Base-by-base conservation (phyloP, 2,797 vertebrate genomes). In the Gadopsis bispinosus region DNA sequence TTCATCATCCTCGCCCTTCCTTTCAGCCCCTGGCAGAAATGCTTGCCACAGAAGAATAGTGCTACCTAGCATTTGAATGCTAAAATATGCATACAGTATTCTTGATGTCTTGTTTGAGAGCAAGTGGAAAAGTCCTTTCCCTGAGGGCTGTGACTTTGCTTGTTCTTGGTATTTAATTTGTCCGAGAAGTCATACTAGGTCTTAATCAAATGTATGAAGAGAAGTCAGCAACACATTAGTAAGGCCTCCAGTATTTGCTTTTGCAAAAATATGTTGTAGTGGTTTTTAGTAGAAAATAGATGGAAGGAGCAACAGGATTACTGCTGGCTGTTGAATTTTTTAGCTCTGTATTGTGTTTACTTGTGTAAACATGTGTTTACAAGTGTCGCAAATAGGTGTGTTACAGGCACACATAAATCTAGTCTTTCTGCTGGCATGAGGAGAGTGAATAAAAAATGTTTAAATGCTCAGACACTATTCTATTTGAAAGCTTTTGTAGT, bases 1-100 rank as follows among this genome's bases (percentile, higher is more conserved):
- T 97, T 97, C 73, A 83, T 97, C 70, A 62, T 96, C 75, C 93
- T 97, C 58, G 91, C 94, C 8, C 88, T 97, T 67, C 96, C 96
- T 10, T 87, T 87, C 82, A 93, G 88, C 83, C 91, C 92, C 76
- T 95, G 95, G 93, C 92, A 96, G 80, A 96, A 93, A 87, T 96
- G 96, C 53, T 83, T 92, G 66, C 88, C 87, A 50, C 93, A 94
- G 75, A 94, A 94, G 75, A 93, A 92, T 59, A 94, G 83, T 35
- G 71, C 89, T 87, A 93, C 94, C 89, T 96, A 96, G 89, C 85
- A 74, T 37, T 67, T 60, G 2, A 69, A 73, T 67, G 29, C 58
- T 66, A 17, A 55, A 72, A 79, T 6, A 56, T 45, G 45, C 26
- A 35, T 11, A 20, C 33, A 31, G 9, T 75, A 29, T 76, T 81